phyloP scores from a whole-genome alignment of 2,888 invertebrate species.

The Heteromyza rotundicornis region DNA sequence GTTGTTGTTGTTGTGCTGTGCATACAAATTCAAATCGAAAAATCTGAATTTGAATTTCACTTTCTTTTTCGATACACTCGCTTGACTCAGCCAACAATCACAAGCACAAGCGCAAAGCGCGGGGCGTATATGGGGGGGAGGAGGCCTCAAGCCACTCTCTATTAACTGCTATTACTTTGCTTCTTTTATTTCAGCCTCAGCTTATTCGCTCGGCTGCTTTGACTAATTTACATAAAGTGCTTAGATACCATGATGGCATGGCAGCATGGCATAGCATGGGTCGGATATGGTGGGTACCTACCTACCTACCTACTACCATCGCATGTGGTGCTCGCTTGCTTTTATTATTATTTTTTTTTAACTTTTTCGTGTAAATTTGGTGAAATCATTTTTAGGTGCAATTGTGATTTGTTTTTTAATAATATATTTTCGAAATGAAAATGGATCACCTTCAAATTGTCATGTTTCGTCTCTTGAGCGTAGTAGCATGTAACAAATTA shows the following conservation, averaged over 20 bases:
- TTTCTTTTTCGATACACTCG: conserved; percentile 59
- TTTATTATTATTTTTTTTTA: neutral
- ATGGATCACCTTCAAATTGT: too few relatives aligned
- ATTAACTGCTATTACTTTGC: neutral
- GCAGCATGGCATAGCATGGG: neutral
- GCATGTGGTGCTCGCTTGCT: neutral
- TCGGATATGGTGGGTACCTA: neutral
- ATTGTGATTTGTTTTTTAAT: conserved; percentile 2
- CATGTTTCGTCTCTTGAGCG: too few relatives aligned
- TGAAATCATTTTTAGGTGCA: neutral
- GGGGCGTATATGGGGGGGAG: conserved; percentile 13
- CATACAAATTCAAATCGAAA: neutral
- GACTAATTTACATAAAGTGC: conserved; percentile 41
- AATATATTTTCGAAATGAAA: neutral
- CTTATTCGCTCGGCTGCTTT: conserved; percentile 38
- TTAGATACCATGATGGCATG: neutral
- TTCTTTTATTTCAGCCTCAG: neutral
- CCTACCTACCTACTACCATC: too few relatives aligned
- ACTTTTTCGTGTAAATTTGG: neutral
- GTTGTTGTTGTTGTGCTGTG: too few relatives aligned
- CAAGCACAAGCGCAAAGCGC: too few relatives aligned
- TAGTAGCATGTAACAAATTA: too few relatives aligned
- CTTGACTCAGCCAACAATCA: conserved; percentile 34
- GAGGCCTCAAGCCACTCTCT: neutral
- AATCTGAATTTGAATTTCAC: conserved; percentile 56